phyloP scores from a whole-genome alignment of 2,113 vertebrate species.

The cattle (Bos taurus) region DNA sequence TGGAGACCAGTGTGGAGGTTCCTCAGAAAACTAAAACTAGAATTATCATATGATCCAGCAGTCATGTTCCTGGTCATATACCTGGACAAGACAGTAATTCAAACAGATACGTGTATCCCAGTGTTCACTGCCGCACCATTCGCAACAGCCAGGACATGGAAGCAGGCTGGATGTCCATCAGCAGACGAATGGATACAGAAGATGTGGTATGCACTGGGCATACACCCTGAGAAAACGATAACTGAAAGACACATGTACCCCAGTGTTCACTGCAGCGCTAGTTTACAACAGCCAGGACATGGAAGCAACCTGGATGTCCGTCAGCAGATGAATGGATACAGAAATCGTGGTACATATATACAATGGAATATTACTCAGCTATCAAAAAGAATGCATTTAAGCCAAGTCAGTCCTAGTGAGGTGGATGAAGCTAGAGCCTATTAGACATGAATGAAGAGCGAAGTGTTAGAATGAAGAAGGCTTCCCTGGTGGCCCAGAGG shows the following conservation, averaged over 20 bases:
- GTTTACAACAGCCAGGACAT: accelerated
- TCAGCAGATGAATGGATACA: accelerated
- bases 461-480: background rate
- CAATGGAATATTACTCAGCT: background rate
- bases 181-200: background rate
- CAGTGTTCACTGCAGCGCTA: accelerated
- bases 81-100: background rate
- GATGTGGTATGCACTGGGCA: background rate
- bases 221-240: too few relatives aligned
- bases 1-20: background rate
- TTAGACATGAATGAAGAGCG: background rate
- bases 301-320: background rate
- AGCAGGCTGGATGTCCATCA: background rate
- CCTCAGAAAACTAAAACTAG: background rate
- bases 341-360: background rate
- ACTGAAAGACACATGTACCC: too few relatives aligned
- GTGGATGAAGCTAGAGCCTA: background rate
- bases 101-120: background rate
- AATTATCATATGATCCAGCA: background rate
- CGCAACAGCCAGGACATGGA: background rate
- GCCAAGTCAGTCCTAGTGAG: background rate
- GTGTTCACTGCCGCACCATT: background rate
- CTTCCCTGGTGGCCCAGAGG: too few relatives aligned
- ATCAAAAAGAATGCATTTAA: background rate
- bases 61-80: accelerated